Conservation (phyloP, 2,113 vertebrate genomes). For the Lamprotornis superbus region DNA sequence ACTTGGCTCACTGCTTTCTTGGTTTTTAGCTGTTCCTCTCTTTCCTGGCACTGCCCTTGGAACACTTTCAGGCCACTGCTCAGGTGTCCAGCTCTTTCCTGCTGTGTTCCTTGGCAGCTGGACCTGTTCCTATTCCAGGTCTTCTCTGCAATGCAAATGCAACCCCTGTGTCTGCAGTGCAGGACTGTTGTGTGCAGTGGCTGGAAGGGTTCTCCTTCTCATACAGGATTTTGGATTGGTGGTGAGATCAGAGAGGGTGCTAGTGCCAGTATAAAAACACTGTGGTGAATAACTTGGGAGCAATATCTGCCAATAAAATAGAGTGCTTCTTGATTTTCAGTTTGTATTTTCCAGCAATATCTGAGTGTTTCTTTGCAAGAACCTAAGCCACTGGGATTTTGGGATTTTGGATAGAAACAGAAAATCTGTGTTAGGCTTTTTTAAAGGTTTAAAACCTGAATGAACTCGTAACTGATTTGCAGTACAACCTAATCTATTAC, state of each 20-base stretch:
- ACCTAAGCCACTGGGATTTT: not conserved
- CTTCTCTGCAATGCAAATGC: not conserved
- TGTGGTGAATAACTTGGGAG: not conserved
- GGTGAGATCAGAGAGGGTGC: not conserved
- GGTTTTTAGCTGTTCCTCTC: not conserved
- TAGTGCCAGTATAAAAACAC: not conserved
- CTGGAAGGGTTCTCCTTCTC: not conserved
- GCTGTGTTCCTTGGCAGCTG: not conserved
- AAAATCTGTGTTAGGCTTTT: not conserved
- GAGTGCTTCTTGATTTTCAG: not conserved
- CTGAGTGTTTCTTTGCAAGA: not conserved
- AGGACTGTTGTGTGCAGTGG: not conserved
- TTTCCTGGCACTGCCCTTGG: not conserved
- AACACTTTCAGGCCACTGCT: not conserved
- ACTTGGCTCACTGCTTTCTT: not conserved
- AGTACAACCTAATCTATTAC: not conserved
- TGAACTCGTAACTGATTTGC: not conserved
- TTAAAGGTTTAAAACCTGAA: not conserved
- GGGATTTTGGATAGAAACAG: not conserved
- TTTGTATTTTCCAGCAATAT: not conserved
- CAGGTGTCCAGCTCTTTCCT: too few relatives aligned
- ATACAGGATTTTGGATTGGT: not conserved
- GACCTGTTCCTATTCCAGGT: not conserved
- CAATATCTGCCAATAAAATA: not conserved
- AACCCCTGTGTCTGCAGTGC: not conserved